Conservation (phyloP, 1,140 invertebrate species). For the Pachyrhynchus sulphureomaculatus region DNA sequence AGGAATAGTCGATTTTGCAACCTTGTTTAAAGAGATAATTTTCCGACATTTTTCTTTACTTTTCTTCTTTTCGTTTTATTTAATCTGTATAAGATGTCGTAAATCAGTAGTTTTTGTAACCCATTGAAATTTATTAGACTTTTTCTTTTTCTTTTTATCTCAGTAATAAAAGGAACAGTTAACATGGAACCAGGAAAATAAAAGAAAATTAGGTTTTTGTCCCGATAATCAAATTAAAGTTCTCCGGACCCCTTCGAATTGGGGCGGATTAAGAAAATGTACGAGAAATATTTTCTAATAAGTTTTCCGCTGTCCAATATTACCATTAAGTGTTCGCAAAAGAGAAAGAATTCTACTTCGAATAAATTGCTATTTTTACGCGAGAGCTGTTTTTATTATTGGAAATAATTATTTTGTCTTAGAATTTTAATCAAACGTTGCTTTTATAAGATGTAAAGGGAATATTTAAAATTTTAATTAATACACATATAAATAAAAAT, state of each 20-base stretch:
- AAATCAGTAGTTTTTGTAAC: conserved; percentile 25
- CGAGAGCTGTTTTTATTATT: not conserved
- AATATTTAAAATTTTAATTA: too few species aligned
- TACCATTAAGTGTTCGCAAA: conserved; percentile 1
- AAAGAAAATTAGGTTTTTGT: conserved; percentile 32
- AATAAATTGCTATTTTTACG: conserved; percentile 8
- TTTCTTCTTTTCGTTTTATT: conserved; percentile 12
- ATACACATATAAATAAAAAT: too few species aligned
- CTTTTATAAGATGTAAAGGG: too few species aligned
- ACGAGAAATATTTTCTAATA: conserved; percentile 30
- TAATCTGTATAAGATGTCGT: conserved; percentile 15
- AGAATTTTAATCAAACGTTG: too few species aligned
- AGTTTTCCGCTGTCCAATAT: conserved; percentile 25
- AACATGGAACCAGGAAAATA: conserved; percentile 23
- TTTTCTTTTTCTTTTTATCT: conserved; percentile 23
- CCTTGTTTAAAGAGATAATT: not conserved
- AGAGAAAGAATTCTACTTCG: not conserved
- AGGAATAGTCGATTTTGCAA: too few species aligned
- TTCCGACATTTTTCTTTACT: not conserved
- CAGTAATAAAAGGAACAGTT: conserved; percentile 23
- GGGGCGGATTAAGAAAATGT: conserved; percentile 26
- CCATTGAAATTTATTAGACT: conserved; percentile 30
- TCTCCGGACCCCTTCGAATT: conserved; percentile 9
- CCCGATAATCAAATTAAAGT: conserved; percentile 30
- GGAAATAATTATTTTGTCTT: too few species aligned